Evolutionary conservation across 2,113 vertebrate genomes (phyloP).

Genomic region (Sardina pilchardus): DNA sequence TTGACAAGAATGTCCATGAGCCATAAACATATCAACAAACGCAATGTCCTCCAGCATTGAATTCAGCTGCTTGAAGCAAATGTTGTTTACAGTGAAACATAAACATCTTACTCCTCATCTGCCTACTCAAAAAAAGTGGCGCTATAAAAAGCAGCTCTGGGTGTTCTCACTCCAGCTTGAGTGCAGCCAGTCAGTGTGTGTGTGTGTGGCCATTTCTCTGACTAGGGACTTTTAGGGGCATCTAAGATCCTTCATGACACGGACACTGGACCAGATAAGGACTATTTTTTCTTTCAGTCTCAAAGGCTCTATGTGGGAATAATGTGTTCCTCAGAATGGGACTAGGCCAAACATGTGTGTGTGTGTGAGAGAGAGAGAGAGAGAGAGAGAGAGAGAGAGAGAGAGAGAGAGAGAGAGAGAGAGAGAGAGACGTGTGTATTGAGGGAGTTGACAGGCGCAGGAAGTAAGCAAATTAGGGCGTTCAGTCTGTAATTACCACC

Average conservation of each 20-base stretch:
- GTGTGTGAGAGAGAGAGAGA: neutral
- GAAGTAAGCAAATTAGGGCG: conserved; percentile 54
- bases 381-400: neutral
- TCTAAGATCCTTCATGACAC: neutral
- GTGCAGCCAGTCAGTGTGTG: neutral
- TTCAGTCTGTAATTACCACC: conserved; percentile 61
- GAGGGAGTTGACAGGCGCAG: conserved; percentile 28
- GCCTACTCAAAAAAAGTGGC: no score
- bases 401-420: neutral
- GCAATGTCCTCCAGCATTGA: no score
- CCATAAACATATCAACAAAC: no score
- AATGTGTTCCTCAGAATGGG: neutral
- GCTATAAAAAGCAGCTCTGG: no score
- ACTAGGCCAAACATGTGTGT: neutral
- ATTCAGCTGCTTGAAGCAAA: no score
- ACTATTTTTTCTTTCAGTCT: neutral
- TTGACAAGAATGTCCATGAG: no score
- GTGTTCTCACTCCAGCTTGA: neutral
- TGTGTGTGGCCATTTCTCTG: neutral
- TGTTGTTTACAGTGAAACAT: no score
- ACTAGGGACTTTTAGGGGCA: neutral
- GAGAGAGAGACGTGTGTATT: neutral
- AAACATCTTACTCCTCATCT: no score
- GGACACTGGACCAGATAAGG: neutral
- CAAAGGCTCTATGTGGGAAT: neutral